Base-by-base conservation (phyloP, 2,113 vertebrate genomes). In the Nyctibius bracteatus region DNA sequence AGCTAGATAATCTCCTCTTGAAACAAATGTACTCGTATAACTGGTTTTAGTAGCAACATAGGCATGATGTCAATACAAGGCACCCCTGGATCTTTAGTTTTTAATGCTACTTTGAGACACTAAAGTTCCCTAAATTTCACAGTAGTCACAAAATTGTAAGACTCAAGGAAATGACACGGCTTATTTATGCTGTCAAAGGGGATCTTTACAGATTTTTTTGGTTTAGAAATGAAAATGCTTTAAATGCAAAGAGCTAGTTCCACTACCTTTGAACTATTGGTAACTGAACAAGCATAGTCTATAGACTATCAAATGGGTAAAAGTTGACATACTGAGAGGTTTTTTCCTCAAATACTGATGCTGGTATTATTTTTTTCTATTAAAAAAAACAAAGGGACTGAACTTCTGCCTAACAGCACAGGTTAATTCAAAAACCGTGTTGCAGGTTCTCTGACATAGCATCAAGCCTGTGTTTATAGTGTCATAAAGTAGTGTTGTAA, bases 131-230 rank as follows among this genome's bases (percentile, higher is more conserved):
- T 37, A 1, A 47, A 31, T 72, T 59, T 85, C 72, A 58, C n/a
- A 62, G 3, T 2, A 68, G 33, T 30, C 37, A 35, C 21, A 39
- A 25, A 95, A 72, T 14, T n/a, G 0, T 25, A 46, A 39, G 52
- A 35, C 15, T 59, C 0, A 0, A 81, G 57, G 44, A 82, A 67
- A 39, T 47, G 17, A 7, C 10, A 12, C 0, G 5, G 43, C 8
- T 74, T 35, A 14, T 63, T 95, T 73, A 22, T 44, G 35, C 27
- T 94, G 49, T 41, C n/a, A 44, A 15, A 33, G 11, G 24, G 4
- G 7, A 13, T 13, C 16, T 84, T 84, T 12, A 41, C 12, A 52
- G 21, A 4, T 2, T 7, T 21, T 58, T 77, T 30, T 13, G 3
- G 8, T 67, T 88, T 51, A 20, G 59, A 78, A 85, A 63, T 63